Evolutionary conservation across 2,888 invertebrate genomes (phyloP).

Genomic region (Sesamia inferens): DNA sequence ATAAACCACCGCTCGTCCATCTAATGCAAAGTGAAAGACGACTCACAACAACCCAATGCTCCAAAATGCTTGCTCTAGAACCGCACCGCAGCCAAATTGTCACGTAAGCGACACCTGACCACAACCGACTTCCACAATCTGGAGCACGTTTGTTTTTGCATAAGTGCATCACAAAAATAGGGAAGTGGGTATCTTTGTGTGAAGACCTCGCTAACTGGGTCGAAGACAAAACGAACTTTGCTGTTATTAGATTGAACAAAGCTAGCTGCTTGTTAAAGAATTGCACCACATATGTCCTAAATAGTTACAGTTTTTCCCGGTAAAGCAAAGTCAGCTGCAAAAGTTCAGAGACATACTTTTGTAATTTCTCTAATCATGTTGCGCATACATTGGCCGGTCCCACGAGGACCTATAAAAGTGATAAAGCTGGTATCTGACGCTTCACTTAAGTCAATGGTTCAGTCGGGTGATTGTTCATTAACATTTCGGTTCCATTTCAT

Average conservation of each 20-base stretch:
- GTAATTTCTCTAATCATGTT: conserved; percentile 10
- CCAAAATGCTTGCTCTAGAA: conserved; percentile 53
- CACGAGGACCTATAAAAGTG: neutral
- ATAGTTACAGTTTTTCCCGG: conserved; percentile 19
- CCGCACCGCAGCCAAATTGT: conserved; percentile 46
- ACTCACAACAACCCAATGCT: conserved; percentile 44
- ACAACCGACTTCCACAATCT: conserved; percentile 61
- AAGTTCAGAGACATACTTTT: conserved; percentile 20
- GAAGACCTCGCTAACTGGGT: conserved; percentile 70
- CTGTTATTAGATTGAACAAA: conserved; percentile 73
- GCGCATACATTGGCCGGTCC: neutral
- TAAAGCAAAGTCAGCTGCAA: conserved; percentile 31
- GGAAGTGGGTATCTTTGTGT: conserved; percentile 52
- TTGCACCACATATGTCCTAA: conserved; percentile 43
- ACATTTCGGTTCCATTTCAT: neutral
- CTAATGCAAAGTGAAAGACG: conserved; percentile 49
- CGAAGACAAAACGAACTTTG: conserved; percentile 65
- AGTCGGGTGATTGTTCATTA: neutral
- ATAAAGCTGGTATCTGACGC: neutral
- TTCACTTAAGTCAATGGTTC: neutral
- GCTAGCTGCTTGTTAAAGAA: conserved; percentile 67
- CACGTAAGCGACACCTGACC: conserved; percentile 61
- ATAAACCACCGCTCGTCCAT: conserved; percentile 15
- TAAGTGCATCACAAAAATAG: conserved; percentile 73
- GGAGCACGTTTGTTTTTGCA: conserved; percentile 73